phyloP scores from a whole-genome alignment of 2,888 invertebrate species.

The Harmothoe impar region DNA sequence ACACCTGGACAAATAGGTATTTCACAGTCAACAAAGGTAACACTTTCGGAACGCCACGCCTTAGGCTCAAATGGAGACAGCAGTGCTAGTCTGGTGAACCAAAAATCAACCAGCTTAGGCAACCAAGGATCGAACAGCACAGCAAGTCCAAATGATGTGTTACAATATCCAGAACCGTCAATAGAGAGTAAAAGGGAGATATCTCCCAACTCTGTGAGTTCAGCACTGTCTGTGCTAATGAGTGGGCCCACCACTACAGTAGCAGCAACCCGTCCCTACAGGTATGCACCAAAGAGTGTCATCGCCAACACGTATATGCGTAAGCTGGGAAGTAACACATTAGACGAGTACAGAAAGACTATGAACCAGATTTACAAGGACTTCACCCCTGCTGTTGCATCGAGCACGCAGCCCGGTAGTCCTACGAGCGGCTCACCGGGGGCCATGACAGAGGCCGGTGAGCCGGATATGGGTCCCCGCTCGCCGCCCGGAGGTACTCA shows the following conservation, averaged over 20 bases:
- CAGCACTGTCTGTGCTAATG: conserved; percentile 67
- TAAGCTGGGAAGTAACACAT: conserved; percentile 75
- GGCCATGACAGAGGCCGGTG: neutral
- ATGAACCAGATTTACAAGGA: conserved; percentile 75
- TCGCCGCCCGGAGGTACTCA: neutral
- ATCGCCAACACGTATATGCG: conserved; percentile 83
- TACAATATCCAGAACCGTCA: neutral
- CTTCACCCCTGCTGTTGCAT: neutral
- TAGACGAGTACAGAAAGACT: conserved; percentile 80
- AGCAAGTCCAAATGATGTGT: neutral
- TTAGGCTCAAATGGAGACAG: conserved; percentile 21
- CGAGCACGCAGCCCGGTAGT: neutral
- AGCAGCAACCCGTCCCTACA: conserved; percentile 61
- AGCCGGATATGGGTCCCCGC: conserved; percentile 49
- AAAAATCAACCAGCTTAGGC: too few species aligned
- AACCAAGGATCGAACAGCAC: neutral
- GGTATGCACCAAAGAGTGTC: conserved; percentile 82
- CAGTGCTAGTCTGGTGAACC: neutral
- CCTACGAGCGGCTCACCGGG: neutral
- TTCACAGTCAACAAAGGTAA: conserved; percentile 63
- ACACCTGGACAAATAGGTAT: conserved; percentile 56
- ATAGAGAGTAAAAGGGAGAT: conserved; percentile 59
- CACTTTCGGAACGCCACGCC: conserved; percentile 59
- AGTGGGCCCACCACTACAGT: conserved; percentile 46
- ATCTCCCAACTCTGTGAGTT: conserved; percentile 64